Evolutionary conservation across 2,888 invertebrate genomes (phyloP).

Genomic region (Microplitis deprimator): DNA sequence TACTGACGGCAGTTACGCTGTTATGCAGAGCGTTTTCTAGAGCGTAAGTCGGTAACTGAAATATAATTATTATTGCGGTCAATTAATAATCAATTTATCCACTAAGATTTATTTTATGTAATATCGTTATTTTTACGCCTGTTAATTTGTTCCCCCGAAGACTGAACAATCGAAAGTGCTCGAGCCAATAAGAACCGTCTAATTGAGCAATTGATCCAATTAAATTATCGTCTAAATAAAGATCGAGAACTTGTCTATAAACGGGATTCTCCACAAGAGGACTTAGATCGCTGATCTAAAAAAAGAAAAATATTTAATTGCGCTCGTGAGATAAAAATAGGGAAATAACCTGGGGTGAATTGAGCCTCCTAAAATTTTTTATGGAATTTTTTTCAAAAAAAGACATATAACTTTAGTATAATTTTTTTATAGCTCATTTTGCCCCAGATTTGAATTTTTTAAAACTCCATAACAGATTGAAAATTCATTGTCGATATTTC

Average conservation of each 20-base stretch:
- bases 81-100: not conserved
- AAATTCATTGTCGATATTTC: no score
- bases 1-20: slow-evolving; percentile 79
- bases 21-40: slow-evolving; percentile 84
- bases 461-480: no score
- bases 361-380: no score
- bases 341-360: not conserved
- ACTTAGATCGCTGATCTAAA: slow-evolving; percentile 77
- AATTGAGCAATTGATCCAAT: slow-evolving; percentile 79
- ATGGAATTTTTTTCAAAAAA: no score
- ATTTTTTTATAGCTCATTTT: no score
- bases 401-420: no score
- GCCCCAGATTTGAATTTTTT: no score
- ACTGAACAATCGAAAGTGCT: slow-evolving; percentile 84
- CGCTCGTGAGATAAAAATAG: no score
- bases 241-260: slow-evolving; percentile 80
- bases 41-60: slow-evolving; percentile 84
- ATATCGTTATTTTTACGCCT: slow-evolving; percentile 73
- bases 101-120: not conserved
- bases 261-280: slow-evolving; percentile 78
- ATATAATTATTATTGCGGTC: not conserved
- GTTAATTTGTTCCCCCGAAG: slow-evolving; percentile 81
- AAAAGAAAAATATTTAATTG: slow-evolving; percentile 15
- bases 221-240: slow-evolving; percentile 84
- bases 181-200: slow-evolving; percentile 86